Evolutionary conservation across 2,888 invertebrate genomes (phyloP), one percentile per base, ranked within the genome.

Genomic region (Deroplatys truncata): DNA sequence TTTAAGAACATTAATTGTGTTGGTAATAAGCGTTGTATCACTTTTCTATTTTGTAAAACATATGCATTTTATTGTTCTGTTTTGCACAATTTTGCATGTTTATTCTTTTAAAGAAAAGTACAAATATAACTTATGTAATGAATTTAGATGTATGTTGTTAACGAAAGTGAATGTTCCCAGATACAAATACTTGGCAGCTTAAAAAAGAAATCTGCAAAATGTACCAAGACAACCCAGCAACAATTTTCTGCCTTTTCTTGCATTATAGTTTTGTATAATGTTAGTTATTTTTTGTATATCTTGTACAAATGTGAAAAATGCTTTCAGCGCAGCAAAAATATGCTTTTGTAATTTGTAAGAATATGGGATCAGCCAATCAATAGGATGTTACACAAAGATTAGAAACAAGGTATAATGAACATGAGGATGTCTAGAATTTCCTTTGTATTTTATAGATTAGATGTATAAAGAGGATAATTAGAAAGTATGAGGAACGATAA

Each of bases 91-190:
- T 94, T 99, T 2, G 97, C 98, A 0, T 97, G 97, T 90, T 99
- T 99, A 20, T 99, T 99, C 94, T 99, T 99, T 43, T 43, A 43
- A 99, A 95, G 99, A 91, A 98, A 98, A 93, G 98, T 99, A 0
- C 94, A 72, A 72, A 72, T 72, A 72, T 72, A 72, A 20, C 56
- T 20, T 72, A 72, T 72, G 56, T 72, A 72, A 20, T 72, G 5
- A 25, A 72, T 72, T 72, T 72, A 72, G 20, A 16, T 43, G 43
- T 72, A 72, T 72, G 56, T 72, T 20, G 56, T 72, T 72, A 16
- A 72, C 4, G 56, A 72, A 25, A 72, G 20, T 9, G 25, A 72
- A 72, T 20, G 56, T 72, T 72, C 56, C 56, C 56, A 72, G 56
- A 15, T 20, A 72, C 15, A 72, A 4, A 20, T 72, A 20, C 56